Evolutionary conservation across 2,113 vertebrate genomes (phyloP), one percentile per base, ranked within the genome.

Genomic region (Equus quagga): DNA sequence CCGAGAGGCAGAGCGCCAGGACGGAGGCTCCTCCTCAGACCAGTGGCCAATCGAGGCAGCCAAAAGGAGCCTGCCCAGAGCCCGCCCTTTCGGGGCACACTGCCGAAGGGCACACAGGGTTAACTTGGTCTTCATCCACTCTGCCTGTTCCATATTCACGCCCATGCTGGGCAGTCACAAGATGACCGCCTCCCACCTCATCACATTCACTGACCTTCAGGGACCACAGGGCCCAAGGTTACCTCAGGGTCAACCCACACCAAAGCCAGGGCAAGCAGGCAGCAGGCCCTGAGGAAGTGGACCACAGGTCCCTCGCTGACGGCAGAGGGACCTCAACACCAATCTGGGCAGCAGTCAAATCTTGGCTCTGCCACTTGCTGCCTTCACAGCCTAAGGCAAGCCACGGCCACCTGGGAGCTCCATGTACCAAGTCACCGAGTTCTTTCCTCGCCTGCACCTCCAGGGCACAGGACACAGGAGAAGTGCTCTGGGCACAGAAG

Each of bases 81-180:
- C 96, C 94, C 4, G 51, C 89, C 95, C 83, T 87, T 80, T 54
- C 11, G 4, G 41, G 82, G 33, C 78, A 86, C 58, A n/a, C 0
- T 5, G 44, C 44, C 72, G 28, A 19, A 84, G 64, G 88, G 76
- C 70, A 73, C 82, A 17, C 24, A 49, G 36, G 76, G 73, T 91
- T 95, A 81, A 93, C 13, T 15, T 3, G 41, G 84, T 0, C 14
- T 78, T 97, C 79, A 46, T 9, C 81, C 76, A 13, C 51, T 36
- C 44, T 26, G 18, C 69, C 91, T 67, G 46, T 69, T 98, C 94
- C 97, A 97, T 98, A 98, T 97, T 98, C 95, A 98, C 95, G 92
- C 3, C 76, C 84, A 91, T 0, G 81, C 75, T 8, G 36, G 79
- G 92, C 15, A 6, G 89, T 88, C 92, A 92, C 90, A 26, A 75